Conservation (phyloP, 2,797 vertebrate species). For the Potorous gilbertii region DNA sequence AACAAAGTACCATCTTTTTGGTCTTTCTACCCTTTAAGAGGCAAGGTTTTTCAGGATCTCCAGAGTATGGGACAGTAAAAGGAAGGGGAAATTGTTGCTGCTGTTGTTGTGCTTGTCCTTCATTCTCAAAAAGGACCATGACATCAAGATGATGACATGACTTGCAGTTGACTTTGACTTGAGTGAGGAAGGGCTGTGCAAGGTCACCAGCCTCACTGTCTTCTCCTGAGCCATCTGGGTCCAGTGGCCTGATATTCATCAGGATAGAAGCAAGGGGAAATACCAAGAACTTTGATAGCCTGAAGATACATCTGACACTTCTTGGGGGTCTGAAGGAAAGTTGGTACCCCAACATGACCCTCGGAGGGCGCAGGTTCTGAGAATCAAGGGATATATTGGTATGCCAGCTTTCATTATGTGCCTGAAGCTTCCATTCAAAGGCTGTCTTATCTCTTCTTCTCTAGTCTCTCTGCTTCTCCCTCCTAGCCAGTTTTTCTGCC, state of each 20-base stretch:
- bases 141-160: no score
- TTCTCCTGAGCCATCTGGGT: no score
- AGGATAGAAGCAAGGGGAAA: background rate
- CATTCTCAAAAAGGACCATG: no score
- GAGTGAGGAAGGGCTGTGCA: no score
- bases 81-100: background rate
- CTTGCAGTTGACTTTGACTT: no score
- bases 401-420: background rate
- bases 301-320: background rate
- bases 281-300: background rate
- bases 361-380: background rate
- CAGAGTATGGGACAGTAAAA: background rate
- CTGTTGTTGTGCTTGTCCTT: no score
- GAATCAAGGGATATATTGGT: background rate
- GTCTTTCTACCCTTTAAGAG: background rate
- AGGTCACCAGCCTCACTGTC: no score
- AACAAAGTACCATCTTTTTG: background rate
- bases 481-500: background rate
- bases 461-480: background rate
- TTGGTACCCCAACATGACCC: background rate
- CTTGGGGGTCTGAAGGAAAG: background rate
- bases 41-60: background rate
- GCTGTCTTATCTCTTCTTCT: background rate
- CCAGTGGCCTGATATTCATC: no score
- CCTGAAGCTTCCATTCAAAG: background rate